These are phyloP conservation scores for Seira ritae DNA, from an alignment of 2,888 invertebrate species.

Conservation along the genomic window DNA sequence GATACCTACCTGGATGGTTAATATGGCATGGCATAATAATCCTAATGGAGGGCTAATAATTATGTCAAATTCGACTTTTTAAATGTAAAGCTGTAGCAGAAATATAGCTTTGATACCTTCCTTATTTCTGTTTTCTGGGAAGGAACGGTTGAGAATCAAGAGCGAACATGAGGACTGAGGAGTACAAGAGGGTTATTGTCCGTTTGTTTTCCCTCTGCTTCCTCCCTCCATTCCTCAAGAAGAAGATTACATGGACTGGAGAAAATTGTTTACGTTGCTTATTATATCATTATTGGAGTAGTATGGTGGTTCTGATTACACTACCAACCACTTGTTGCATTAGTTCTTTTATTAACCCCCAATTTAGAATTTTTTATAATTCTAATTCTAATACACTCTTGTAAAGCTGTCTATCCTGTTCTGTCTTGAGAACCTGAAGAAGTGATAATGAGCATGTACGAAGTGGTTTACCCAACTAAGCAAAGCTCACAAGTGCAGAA, in stretches of 20 bases:
- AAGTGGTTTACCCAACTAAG: no score
- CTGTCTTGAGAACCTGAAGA: conserved; percentile 20
- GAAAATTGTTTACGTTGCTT: conserved; percentile 12
- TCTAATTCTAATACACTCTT: conserved; percentile 9
- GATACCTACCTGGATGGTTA: conserved; percentile 16
- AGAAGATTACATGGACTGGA: conserved; percentile 22
- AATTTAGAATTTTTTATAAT: conserved; percentile 17
- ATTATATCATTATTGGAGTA: conserved; percentile 2
- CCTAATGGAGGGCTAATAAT: conserved; percentile 29
- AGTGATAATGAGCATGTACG: conserved; percentile 44
- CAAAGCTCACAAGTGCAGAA: no score
- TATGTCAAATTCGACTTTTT: conserved; percentile 43
- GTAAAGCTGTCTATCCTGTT: not conserved
- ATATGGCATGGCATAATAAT: conserved; percentile 24
- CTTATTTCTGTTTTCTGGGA: no score
- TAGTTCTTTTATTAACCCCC: conserved; percentile 33
- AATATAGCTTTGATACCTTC: no score
- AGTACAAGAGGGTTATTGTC: conserved; percentile 31
- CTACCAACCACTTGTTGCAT: conserved; percentile 34
- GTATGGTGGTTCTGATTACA: not conserved
- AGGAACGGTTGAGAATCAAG: no score
- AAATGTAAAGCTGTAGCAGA: not conserved
- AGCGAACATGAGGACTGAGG: no score
- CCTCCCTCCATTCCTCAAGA: not conserved
- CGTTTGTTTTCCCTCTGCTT: conserved; percentile 15